Base-by-base conservation (phyloP, 2,797 vertebrate genomes). In the Microtus agrestis region DNA sequence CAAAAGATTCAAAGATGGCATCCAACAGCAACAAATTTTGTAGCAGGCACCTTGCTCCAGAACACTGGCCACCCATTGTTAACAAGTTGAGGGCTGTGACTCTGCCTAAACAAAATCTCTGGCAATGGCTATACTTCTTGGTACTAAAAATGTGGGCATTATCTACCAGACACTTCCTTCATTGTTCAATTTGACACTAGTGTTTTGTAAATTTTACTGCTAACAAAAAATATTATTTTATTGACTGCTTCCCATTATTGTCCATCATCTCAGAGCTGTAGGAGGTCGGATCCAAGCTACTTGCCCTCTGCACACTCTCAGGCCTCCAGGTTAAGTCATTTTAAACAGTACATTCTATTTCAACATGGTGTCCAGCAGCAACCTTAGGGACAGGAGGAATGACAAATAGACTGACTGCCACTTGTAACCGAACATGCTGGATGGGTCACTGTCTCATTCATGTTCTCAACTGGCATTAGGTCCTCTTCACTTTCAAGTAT, bases 401-500 rank as follows among this genome's bases (percentile, higher is more conserved):
- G 27, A 31, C 40, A 84, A 84, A 46, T 48, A 10, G 10, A 34
- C 25, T 34, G 17, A 34, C 25, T 48, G 21, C 6, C 11, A n/a
- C 21, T 6, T 46, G 19, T 65, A 46, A 9, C 29, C 31, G 1
- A 3, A 12, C 4, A 10, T 7, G 10, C 19, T n/a, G 56, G 17
- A 84, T 2, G 27, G 46, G 15, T 84, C 27, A 46, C 40, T 34
- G 31, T n/a, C 25, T 25, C 3, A n/a, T 6, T 1, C 40, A 85
- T 19, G 67, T 61, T 11, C 31, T 10, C 17, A 48, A 85, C 8
- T n/a, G 29, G 6, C 13, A 81, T 48, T 48, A 46, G 7, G 17
- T 84, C 61, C 65, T 34, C 27, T 79, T 90, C 4, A 31, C 43
- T 59, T 56, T 67, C 82, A 91, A 90, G 78, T n/a, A 40, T 48